phyloP scores from a whole-genome alignment of 2,888 invertebrate species.

The Leptinotarsa rubiginosa region DNA sequence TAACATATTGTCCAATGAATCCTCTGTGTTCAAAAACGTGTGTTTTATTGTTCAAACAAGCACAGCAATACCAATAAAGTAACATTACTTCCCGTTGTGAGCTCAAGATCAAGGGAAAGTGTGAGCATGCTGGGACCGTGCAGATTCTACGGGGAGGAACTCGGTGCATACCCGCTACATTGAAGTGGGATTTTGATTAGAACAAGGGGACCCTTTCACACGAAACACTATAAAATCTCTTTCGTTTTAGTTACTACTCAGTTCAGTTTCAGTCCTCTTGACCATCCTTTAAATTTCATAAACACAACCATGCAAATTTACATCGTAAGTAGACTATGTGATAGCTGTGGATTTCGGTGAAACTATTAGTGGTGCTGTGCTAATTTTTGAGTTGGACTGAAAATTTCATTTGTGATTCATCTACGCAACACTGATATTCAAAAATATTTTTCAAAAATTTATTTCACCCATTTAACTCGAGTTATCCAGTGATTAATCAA shows the following conservation, averaged over 20 bases:
- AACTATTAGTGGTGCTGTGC: constrained; percentile 23
- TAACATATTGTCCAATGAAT: too few species aligned
- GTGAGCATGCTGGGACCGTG: constrained; percentile 26
- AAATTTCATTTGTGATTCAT: not conserved
- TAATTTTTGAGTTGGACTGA: constrained; percentile 5
- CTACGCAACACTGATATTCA: not conserved
- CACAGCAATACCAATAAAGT: not conserved
- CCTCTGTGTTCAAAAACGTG: not conserved
- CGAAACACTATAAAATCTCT: constrained; percentile 55
- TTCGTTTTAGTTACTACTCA: constrained; percentile 47
- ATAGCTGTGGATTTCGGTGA: constrained; percentile 26
- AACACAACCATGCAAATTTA: constrained; percentile 45
- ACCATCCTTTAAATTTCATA: constrained; percentile 28
- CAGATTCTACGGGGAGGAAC: constrained; percentile 33
- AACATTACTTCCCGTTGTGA: constrained; percentile 20
- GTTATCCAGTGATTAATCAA: too few species aligned
- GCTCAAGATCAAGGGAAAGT: constrained; percentile 57
- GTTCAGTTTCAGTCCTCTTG: constrained; percentile 45
- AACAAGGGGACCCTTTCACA: constrained; percentile 58
- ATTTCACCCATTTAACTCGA: too few species aligned
- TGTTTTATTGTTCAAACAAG: not conserved
- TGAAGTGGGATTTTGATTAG: constrained; percentile 44
- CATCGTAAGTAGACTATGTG: constrained; percentile 56
- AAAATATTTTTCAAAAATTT: not conserved
- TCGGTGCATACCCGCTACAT: constrained; percentile 25